These are phyloP conservation scores for Timandra comae DNA, from an alignment of 2,888 invertebrate genomes.

Conservation along the genomic window DNA sequence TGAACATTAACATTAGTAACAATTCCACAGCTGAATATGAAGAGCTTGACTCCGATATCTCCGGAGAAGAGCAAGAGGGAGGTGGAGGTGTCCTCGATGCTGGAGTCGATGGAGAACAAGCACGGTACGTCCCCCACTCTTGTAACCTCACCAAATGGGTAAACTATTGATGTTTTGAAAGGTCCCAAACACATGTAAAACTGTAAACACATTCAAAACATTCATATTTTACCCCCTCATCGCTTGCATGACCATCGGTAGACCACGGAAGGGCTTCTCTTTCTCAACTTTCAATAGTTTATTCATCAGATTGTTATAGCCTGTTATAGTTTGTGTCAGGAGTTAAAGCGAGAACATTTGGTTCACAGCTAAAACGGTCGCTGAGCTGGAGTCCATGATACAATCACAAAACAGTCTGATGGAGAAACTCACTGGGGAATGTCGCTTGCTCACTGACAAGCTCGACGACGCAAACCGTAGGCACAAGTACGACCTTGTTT, in stretches of 20 bases:
- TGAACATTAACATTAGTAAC: conserved; percentile 2
- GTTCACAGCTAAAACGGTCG: conserved; percentile 89
- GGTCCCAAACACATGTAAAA: conserved; percentile 27
- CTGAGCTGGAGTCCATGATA: conserved; percentile 92
- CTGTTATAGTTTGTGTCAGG: conserved; percentile 23
- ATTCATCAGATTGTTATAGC: conserved; percentile 79
- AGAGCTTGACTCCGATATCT: conserved; percentile 75
- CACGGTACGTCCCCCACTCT: conserved; percentile 80
- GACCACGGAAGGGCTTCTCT: conserved; percentile 64
- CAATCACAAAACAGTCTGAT: conserved; percentile 94
- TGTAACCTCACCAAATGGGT: conserved; percentile 46
- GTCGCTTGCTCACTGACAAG: conserved; percentile 91
- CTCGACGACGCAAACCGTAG: conserved; percentile 91
- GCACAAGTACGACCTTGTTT: conserved; percentile 86
- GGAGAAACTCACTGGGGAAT: conserved; percentile 93
- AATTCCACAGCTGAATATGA: conserved; percentile 74
- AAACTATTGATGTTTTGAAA: conserved; percentile 77
- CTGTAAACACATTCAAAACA: conserved; percentile 58
- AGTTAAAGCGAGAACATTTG: conserved; percentile 70
- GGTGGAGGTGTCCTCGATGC: conserved; percentile 83
- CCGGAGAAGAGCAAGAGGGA: conserved; percentile 80
- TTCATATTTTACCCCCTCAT: conserved; percentile 76
- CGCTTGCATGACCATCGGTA: conserved; percentile 61
- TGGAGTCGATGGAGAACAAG: conserved; percentile 88
- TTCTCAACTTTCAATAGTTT: conserved; percentile 78